Evolutionary conservation across 2,113 vertebrate species (phyloP), one percentile per base, ranked within the genome.

Genomic region (Colistium nudipinnis): DNA sequence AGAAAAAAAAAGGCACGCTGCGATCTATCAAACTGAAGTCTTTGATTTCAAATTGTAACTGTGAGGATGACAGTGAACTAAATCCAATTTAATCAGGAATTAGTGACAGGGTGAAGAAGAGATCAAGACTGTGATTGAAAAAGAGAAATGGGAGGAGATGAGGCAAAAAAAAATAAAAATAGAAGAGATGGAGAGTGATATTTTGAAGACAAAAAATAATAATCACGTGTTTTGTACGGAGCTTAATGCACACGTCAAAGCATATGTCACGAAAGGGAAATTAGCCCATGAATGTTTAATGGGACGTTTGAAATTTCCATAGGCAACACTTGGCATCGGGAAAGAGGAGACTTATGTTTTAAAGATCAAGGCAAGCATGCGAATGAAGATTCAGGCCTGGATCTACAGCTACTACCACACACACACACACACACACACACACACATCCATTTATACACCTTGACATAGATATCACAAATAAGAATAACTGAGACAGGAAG

Each of bases 271-370:
- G 88, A 87, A 75, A 72, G 82, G 81, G 78, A 89, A 91, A 90
- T 90, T 83, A 87, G 74, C 39, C 36, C 52, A 31, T 87, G 62
- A 90, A 88, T 92, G 83, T 89, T 89, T 89, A 82, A 91, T 89
- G 68, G 64, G 24, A 68, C 76, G 27, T 68, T 78, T 83, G 31
- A 85, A 87, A 85, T 64, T 77, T 88, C 89, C 82, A 85, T 73
- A 24, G 66, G 64, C 51, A 88, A 82, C 77, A 82, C 75, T 47
- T 48, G 62, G 52, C 39, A 19, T 16, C 27, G 38, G 56, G 63
- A 51, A 57, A 64, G 45, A 78, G 25, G 61, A 78, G 66, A 80
- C 62, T 83, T 76, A 86, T 60, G 71, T 87, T 83, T 88, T 88
- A 73, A 81, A 85, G 77, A 83, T 71, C 16, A 65, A 51, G 17